Evolutionary conservation across 2,113 vertebrate species (phyloP).

Genomic region (Brevimyrus niger): DNA sequence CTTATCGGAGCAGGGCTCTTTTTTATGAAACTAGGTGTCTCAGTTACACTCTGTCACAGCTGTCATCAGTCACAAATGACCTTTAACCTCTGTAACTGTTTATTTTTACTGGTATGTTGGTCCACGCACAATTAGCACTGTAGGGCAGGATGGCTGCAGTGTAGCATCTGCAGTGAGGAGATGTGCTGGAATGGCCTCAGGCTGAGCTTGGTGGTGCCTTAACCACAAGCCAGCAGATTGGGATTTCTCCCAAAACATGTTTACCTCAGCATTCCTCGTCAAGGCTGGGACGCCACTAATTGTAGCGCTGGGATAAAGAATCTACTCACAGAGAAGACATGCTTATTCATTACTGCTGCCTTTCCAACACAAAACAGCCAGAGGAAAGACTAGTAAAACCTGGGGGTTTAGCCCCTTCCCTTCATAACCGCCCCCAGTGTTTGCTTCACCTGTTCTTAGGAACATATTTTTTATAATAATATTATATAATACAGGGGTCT

Average conservation of each 20-base stretch:
- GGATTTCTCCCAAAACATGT: constrained; percentile 28
- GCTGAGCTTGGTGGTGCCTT: constrained; percentile 18
- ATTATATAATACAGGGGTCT: neutral
- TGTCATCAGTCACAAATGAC: neutral
- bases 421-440: neutral
- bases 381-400: neutral
- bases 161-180: neutral
- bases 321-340: constrained; percentile 3
- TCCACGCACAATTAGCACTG: neutral
- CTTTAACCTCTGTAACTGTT: neutral
- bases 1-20: neutral
- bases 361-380: neutral
- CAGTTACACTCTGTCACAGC: neutral
- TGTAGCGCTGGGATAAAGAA: constrained; percentile 26
- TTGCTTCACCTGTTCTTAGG: neutral
- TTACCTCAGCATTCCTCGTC: constrained; percentile 33
- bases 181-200: neutral
- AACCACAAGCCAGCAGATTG: constrained; percentile 32
- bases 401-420: neutral
- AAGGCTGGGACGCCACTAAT: constrained; percentile 24
- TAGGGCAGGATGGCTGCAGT: neutral
- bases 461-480: neutral
- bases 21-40: constrained; percentile 19
- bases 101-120: neutral
- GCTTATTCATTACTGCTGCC: neutral